A percentile compares a stretch with the other conserved stretches of the same genome.
Evolutionary conservation across 2,888 invertebrate species (phyloP).

Genomic region (Caenorhabditis macrosperma): DNA sequence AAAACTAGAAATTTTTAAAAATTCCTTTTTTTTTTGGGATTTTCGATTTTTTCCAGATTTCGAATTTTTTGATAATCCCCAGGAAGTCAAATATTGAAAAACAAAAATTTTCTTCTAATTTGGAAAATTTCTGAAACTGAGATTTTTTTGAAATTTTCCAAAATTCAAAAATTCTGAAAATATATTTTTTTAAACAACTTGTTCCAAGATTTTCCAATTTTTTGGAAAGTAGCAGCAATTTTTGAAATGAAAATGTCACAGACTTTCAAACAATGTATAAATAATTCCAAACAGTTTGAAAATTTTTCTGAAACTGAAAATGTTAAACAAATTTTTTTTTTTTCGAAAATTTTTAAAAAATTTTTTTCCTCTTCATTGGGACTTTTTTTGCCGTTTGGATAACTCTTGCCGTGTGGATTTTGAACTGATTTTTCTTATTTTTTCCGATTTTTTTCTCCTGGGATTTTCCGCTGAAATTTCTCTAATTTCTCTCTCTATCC

Average conservation of each 20-base stretch:
- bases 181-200: background rate
- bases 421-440: slow-evolving; percentile 15
- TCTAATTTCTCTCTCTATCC: no score
- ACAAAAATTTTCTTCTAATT: no score
- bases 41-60: no score
- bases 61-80: no score
- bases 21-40: no score
- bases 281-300: background rate
- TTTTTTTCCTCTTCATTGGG: background rate
- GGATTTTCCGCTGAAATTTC: no score
- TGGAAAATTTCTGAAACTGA: no score
- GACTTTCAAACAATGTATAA: background rate
- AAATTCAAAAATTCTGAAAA: background rate
- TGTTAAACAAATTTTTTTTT: no score
- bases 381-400: slow-evolving; percentile 30
- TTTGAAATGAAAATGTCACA: background rate
- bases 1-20: no score
- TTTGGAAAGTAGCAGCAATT: background rate
- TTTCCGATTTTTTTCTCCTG: background rate
- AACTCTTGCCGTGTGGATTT: slow-evolving; percentile 34
- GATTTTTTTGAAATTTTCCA: background rate
- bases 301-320: background rate
- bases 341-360: no score
- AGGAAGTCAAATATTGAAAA: no score
- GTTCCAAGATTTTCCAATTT: background rate